Conservation (phyloP, 35 echinoderm and acorn worm species). For the Ophiothrix spiculata region DNA sequence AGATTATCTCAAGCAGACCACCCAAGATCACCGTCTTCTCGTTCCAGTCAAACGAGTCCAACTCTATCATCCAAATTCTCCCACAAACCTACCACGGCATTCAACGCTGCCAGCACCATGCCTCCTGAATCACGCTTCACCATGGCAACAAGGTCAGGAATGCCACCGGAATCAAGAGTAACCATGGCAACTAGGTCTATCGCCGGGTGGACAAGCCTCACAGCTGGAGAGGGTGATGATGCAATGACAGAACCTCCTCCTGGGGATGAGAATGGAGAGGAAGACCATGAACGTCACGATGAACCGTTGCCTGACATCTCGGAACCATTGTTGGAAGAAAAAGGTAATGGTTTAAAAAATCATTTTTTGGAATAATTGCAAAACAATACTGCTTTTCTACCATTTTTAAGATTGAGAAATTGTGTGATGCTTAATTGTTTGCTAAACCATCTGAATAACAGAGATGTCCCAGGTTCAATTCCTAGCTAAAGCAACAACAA, state of each 20-base stretch:
- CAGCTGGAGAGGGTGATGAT: neutral
- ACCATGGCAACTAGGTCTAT: conserved; percentile 1
- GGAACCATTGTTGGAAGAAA: neutral
- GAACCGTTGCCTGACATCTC: neutral
- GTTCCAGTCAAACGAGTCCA: neutral
- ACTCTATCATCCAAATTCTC: neutral
- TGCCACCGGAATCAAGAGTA: neutral
- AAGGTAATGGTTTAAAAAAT: no score
- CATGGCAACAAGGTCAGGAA: neutral
- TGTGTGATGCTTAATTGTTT: no score
- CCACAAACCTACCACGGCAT: neutral
- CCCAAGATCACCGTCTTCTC: neutral
- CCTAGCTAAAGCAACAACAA: neutral
- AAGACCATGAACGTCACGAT: neutral
- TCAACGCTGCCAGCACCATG: neutral
- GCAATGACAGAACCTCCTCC: neutral
- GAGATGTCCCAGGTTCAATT: neutral
- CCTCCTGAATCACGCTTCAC: neutral
- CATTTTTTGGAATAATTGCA: no score
- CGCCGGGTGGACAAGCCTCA: neutral
- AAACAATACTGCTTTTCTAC: no score
- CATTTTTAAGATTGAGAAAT: no score
- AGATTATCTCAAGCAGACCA: neutral
- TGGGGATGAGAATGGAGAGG: conserved; percentile 9
- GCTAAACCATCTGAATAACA: neutral